These are phyloP conservation scores for Oreochromis aureus DNA, from an alignment of 2,113 vertebrate species.

Conservation along the genomic window DNA sequence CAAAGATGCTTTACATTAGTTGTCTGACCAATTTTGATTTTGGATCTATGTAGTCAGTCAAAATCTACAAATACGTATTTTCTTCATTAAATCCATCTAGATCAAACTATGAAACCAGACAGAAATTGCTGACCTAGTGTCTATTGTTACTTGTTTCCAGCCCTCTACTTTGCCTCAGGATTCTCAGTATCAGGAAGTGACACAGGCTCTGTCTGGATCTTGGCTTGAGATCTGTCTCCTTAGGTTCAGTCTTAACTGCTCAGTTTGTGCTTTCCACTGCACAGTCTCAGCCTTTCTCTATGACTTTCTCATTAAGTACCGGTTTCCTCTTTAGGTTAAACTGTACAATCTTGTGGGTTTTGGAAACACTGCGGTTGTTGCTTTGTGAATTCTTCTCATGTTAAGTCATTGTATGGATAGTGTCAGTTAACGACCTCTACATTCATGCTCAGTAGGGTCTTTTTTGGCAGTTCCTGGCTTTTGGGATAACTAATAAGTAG, in stretches of 20 bases:
- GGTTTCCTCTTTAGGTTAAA: conserved; percentile 2
- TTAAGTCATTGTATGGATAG: conserved; percentile 66
- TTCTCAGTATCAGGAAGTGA: conserved; percentile 45
- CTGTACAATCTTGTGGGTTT: conserved; percentile 16
- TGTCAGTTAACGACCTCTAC: conserved; percentile 51
- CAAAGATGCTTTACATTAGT: background rate
- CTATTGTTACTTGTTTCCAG: background rate
- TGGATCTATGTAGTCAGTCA: background rate
- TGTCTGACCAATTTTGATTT: background rate
- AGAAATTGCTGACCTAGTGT: conserved; percentile 19
- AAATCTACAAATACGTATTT: background rate
- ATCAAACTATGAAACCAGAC: background rate
- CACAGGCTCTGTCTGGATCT: conserved; percentile 16
- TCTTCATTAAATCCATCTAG: background rate
- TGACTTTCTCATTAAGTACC: conserved; percentile 10
- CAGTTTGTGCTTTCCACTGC: background rate
- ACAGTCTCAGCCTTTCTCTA: background rate
- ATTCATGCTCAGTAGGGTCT: conserved; percentile 32
- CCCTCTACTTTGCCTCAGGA: background rate
- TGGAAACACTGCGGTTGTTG: conserved; percentile 9
- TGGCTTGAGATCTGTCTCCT: conserved; percentile 22
- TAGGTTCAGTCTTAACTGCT: conserved; percentile 9
- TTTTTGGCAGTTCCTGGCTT: background rate
- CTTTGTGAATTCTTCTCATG: conserved; percentile 47
- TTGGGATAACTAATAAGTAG: conserved; percentile 36